These are phyloP conservation scores for Platerodrilus igneus DNA, from an alignment of 2,888 invertebrate genomes.

Conservation along the genomic window DNA sequence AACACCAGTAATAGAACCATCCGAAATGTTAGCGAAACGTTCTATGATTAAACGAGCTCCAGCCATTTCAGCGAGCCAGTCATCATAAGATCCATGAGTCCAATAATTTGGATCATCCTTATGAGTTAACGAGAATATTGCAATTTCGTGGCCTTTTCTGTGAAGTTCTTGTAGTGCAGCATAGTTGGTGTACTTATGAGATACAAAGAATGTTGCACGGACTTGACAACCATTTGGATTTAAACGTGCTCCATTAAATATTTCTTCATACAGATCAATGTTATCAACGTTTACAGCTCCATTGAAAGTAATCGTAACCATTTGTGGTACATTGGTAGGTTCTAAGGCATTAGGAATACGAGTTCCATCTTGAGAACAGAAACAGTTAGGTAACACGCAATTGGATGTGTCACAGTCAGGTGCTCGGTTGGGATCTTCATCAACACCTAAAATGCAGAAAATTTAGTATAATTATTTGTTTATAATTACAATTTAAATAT, in stretches of 20 bases:
- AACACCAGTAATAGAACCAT: conserved; percentile 83
- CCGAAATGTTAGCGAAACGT: conserved; percentile 87
- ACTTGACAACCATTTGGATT: conserved; percentile 89
- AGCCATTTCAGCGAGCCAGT: conserved; percentile 93
- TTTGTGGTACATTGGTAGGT: conserved; percentile 82
- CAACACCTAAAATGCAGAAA: conserved; percentile 82
- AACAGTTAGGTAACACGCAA: conserved; percentile 85
- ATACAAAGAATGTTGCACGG: conserved; percentile 86
- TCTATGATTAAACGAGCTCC: conserved; percentile 82
- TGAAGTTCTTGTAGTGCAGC: conserved; percentile 86
- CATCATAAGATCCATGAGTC: conserved; percentile 81
- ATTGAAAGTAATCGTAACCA: conserved; percentile 90
- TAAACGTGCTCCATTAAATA: conserved; percentile 78
- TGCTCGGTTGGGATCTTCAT: conserved; percentile 85
- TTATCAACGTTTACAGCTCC: conserved; percentile 91
- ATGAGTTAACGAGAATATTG: conserved; percentile 87
- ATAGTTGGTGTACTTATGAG: conserved; percentile 89
- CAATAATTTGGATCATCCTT: conserved; percentile 90
- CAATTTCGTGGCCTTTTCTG: conserved; percentile 85
- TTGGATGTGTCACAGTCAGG: conserved; percentile 88
- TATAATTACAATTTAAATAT: background rate
- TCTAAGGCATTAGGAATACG: conserved; percentile 82
- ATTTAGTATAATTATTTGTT: conserved; percentile 25
- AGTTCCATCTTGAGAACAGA: conserved; percentile 89
- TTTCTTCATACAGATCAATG: conserved; percentile 85